A percentile compares a stretch with the other conserved stretches of the same genome.
phyloP scores from a whole-genome alignment of 2,888 invertebrate genomes.

The Pachydiplax longipennis region DNA sequence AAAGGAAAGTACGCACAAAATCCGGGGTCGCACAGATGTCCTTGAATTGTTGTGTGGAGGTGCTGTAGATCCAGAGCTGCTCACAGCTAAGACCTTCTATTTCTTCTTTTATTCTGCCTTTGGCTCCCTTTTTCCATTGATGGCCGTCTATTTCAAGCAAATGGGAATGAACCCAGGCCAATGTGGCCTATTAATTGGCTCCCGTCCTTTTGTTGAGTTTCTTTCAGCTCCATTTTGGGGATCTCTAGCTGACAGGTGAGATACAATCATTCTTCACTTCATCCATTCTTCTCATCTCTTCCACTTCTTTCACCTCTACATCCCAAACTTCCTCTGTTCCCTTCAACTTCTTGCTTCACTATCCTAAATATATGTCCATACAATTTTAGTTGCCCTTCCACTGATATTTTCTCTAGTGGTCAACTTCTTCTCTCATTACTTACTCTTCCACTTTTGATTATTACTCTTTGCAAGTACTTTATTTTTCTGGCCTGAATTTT shows the following conservation, averaged over 20 bases:
- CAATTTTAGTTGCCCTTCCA: too few relatives aligned
- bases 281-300: too few relatives aligned
- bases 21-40: conserved; percentile 84
- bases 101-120: conserved; percentile 99
- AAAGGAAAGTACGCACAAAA: conserved; percentile 89
- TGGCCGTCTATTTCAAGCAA: conserved; percentile 99
- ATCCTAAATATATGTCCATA: too few relatives aligned
- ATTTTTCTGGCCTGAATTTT: too few relatives aligned
- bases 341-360: too few relatives aligned
- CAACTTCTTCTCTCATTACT: too few relatives aligned
- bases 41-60: conserved; percentile 80
- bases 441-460: too few relatives aligned
- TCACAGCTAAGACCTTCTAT: conserved; percentile 96
- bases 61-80: conserved; percentile 86
- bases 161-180: conserved; percentile 99
- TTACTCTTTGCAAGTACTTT: too few relatives aligned
- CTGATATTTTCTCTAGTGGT: too few relatives aligned
- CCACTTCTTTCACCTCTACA: too few relatives aligned
- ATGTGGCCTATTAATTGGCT: conserved; percentile 92
- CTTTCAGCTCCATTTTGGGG: conserved; percentile 98
- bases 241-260: conserved; percentile 84
- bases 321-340: too few relatives aligned
- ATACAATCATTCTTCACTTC: not conserved
- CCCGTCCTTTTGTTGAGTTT: conserved; percentile 96
- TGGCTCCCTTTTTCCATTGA: conserved; percentile 95